These are phyloP conservation scores for Clunio marinus DNA, from an alignment of 2,888 invertebrate species.

Conservation along the genomic window DNA sequence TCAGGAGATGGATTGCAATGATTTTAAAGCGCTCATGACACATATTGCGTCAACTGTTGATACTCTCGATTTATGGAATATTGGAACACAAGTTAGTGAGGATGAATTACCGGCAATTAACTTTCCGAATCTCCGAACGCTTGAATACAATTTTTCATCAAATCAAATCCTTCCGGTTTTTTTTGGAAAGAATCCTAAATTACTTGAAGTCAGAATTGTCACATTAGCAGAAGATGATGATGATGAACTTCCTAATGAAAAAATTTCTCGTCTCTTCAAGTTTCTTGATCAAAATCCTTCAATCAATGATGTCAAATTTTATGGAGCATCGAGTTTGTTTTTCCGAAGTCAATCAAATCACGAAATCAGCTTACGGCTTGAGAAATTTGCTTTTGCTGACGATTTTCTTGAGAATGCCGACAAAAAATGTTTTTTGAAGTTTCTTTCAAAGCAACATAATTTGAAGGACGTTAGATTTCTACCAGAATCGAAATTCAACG, in stretches of 20 bases:
- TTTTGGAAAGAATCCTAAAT: not conserved
- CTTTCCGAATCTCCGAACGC: not conserved
- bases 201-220: not conserved
- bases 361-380: not conserved
- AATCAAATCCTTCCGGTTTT: not conserved
- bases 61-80: not conserved
- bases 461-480: not conserved
- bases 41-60: not conserved
- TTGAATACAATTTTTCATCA: not conserved
- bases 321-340: not conserved
- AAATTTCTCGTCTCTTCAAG: not conserved
- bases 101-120: not conserved
- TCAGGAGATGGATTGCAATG: not conserved
- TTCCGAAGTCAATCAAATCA: not conserved
- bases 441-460: not conserved
- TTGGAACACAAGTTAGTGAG: not conserved
- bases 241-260: not conserved
- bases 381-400: no score
- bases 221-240: not conserved
- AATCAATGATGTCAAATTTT: not conserved
- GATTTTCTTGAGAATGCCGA: not conserved
- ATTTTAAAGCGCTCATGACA: not conserved
- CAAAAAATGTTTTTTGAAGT: not conserved
- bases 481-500: no score
- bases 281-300: not conserved